A percentile compares a stretch with the other conserved stretches of the same genome.
phyloP scores from a whole-genome alignment of 92 coral and sea anemone species.

The Desmophyllum pertusum region DNA sequence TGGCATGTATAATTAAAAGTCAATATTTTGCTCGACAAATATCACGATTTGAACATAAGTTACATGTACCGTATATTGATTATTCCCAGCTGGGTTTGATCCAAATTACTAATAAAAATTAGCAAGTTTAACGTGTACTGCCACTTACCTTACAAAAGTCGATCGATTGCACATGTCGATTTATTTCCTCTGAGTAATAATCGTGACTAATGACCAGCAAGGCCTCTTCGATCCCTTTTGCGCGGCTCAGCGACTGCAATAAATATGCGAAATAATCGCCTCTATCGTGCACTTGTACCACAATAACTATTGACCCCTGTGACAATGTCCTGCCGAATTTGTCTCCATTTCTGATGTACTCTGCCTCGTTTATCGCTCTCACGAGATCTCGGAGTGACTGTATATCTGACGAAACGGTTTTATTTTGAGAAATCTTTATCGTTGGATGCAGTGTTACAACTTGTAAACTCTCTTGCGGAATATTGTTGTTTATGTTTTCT shows the following conservation, averaged over 20 bases:
- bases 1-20: not conserved
- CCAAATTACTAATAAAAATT: not conserved
- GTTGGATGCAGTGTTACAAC: not conserved
- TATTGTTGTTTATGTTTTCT: conserved; percentile 21
- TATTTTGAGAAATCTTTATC: conserved; percentile 14
- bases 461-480: conserved; percentile 12
- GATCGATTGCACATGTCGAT: conserved; percentile 69
- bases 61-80: too few relatives aligned
- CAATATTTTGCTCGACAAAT: not conserved
- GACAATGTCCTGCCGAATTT: conserved; percentile 64
- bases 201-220: conserved; percentile 90
- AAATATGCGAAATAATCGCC: conserved; percentile 82
- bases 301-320: conserved; percentile 70
- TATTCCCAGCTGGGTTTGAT: not conserved
- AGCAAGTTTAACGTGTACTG: too few relatives aligned
- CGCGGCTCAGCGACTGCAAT: conserved; percentile 69
- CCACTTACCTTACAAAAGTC: conserved; percentile 84
- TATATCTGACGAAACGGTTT: conserved; percentile 36
- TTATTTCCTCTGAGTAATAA: conserved; percentile 73
- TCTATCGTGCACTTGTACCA: conserved; percentile 91
- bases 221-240: conserved; percentile 80
- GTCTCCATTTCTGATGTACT: conserved; percentile 63
- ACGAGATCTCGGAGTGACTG: conserved; percentile 65
- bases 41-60: too few relatives aligned
- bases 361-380: conserved; percentile 48